phyloP scores from a whole-genome alignment of 2,888 invertebrate species.

The Vanessa cardui region DNA sequence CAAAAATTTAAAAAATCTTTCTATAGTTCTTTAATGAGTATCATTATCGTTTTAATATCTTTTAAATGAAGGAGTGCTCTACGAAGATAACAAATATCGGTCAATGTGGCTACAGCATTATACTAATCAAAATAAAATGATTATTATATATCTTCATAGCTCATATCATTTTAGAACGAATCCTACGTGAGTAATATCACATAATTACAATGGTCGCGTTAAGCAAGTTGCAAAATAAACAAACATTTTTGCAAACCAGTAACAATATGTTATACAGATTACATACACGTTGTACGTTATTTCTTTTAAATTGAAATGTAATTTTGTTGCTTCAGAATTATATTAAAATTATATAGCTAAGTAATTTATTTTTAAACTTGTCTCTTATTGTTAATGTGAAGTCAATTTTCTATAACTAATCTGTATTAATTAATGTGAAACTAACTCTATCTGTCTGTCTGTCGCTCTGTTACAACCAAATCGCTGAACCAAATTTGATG shows the following conservation, averaged over 20 bases:
- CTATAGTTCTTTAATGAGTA: not conserved
- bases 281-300: no score
- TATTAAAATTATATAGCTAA: no score
- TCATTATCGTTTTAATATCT: slow-evolving; percentile 8
- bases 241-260: not conserved
- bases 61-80: slow-evolving; percentile 23
- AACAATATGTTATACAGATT: no score
- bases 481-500: no score
- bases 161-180: slow-evolving; percentile 44
- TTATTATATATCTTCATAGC: slow-evolving; percentile 44
- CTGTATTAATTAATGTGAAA: no score
- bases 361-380: no score
- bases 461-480: no score
- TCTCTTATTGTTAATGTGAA: no score
- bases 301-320: no score
- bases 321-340: no score
- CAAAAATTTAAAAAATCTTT: not conserved
- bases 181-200: slow-evolving; percentile 68
- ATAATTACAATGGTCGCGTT: slow-evolving; percentile 35
- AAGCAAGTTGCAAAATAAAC: slow-evolving; percentile 1
- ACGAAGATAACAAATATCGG: slow-evolving; percentile 39
- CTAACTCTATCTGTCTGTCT: no score
- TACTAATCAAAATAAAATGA: slow-evolving; percentile 23
- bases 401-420: no score
- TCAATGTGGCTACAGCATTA: slow-evolving; percentile 34